Evolutionary conservation across 2,797 vertebrate species (phyloP).

Genomic region (Rhinichthys osculus): DNA sequence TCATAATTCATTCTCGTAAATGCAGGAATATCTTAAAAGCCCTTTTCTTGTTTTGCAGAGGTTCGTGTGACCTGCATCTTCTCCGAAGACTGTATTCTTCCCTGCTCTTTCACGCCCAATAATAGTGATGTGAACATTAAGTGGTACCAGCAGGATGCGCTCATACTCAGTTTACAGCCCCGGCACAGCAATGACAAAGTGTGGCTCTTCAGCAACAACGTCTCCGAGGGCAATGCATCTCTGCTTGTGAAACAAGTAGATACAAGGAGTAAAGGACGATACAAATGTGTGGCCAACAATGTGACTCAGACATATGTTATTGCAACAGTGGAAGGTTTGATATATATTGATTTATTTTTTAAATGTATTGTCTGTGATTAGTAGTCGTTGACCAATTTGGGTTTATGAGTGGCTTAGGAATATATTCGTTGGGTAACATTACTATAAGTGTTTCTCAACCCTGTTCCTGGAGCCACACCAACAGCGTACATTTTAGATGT

Average conservation of each 20-base stretch:
- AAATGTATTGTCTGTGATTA: background rate
- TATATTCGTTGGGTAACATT: background rate
- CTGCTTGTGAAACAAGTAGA: conserved; percentile 68
- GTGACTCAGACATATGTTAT: conserved; percentile 17
- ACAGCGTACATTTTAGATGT: background rate
- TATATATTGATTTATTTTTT: background rate
- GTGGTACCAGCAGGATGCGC: conserved; percentile 60
- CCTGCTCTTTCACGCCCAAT: conserved; percentile 57
- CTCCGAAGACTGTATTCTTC: conserved; percentile 61
- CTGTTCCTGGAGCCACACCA: background rate
- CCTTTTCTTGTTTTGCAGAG: conserved; percentile 46
- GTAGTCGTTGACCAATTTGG: background rate
- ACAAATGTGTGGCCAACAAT: conserved; percentile 70
- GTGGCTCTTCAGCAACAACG: conserved; percentile 64
- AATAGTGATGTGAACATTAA: conserved; percentile 33
- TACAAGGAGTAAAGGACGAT: conserved; percentile 68
- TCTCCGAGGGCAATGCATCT: conserved; percentile 74
- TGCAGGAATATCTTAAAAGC: background rate
- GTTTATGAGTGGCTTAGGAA: background rate
- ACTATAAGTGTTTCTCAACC: background rate
- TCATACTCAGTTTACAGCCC: conserved; percentile 68
- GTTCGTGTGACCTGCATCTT: conserved; percentile 57
- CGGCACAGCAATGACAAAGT: conserved; percentile 57
- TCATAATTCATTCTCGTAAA: background rate
- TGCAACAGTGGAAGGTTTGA: conserved; percentile 69